A percentile compares a stretch with the other conserved stretches of the same genome.
phyloP scores from a whole-genome alignment of 2,113 vertebrate genomes.

The Lepidothrix coronata region DNA sequence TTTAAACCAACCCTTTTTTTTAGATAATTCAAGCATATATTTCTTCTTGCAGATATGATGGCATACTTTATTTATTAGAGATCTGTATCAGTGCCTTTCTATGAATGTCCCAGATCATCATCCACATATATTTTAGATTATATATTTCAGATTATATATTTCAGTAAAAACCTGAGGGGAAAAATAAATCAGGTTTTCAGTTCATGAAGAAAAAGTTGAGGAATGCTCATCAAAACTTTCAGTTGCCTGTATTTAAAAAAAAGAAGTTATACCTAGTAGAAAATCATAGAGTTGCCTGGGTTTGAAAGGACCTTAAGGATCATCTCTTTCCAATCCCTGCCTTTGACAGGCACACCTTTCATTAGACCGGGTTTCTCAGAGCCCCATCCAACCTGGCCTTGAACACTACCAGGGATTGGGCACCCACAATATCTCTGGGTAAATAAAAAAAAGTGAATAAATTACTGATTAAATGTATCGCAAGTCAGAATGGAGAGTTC shows the following conservation, averaged over 20 bases:
- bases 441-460: background rate
- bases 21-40: background rate
- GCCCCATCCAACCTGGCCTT: background rate
- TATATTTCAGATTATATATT: background rate
- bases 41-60: background rate
- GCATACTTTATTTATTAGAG: background rate
- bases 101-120: background rate
- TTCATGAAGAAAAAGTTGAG: background rate
- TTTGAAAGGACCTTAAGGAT: background rate
- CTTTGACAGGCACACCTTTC: background rate
- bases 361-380: background rate
- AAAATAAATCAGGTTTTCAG: accelerated
- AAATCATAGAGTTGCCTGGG: background rate
- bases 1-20: background rate
- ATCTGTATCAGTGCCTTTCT: background rate
- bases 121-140: background rate
- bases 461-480: background rate
- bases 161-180: accelerated
- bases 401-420: background rate
- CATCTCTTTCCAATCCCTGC: background rate
- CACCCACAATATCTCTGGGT: background rate
- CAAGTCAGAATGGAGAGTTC: background rate
- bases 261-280: background rate
- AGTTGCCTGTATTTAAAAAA: background rate
- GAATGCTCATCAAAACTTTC: background rate